These are phyloP conservation scores for Xenentodon cancila DNA, from an alignment of 2,797 vertebrate species.

Conservation along the genomic window DNA sequence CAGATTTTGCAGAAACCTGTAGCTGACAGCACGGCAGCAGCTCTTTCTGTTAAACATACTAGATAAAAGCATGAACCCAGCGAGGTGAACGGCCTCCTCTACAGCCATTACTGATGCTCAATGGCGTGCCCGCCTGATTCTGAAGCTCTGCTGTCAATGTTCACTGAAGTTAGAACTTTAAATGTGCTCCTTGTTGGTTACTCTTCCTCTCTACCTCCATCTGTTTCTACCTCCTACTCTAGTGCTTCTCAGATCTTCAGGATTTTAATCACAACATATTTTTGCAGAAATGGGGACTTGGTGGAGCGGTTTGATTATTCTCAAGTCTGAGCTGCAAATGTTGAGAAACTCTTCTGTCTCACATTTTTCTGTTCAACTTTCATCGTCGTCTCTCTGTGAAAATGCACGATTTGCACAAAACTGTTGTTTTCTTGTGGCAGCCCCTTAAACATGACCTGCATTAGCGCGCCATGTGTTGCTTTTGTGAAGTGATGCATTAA, in stretches of 20 bases:
- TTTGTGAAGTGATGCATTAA: constrained; percentile 47
- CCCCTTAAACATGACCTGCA: constrained; percentile 15
- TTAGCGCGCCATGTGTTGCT: constrained; percentile 26
- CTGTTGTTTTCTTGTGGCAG: constrained; percentile 32
- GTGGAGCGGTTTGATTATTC: background rate
- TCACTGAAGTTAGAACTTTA: background rate
- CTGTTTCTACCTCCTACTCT: constrained; percentile 53
- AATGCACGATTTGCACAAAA: constrained; percentile 73
- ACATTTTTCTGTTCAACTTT: constrained; percentile 13
- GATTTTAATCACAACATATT: background rate
- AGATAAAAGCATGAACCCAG: constrained; percentile 29
- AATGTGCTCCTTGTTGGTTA: constrained; percentile 1
- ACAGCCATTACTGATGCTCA: constrained; percentile 30
- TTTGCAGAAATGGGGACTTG: background rate
- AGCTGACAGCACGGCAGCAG: constrained; percentile 35
- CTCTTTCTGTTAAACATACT: constrained; percentile 21
- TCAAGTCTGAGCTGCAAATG: background rate
- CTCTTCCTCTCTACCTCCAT: constrained; percentile 48
- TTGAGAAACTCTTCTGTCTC: constrained; percentile 2
- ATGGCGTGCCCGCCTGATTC: constrained; percentile 27
- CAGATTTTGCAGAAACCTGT: background rate
- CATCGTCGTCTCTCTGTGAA: constrained; percentile 37
- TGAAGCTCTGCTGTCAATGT: constrained; percentile 10
- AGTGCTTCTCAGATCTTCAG: background rate
- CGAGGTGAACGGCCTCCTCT: constrained; percentile 5